phyloP scores from a whole-genome alignment of 2,797 vertebrate species.

The Xiphorhynchus erythropygius region DNA sequence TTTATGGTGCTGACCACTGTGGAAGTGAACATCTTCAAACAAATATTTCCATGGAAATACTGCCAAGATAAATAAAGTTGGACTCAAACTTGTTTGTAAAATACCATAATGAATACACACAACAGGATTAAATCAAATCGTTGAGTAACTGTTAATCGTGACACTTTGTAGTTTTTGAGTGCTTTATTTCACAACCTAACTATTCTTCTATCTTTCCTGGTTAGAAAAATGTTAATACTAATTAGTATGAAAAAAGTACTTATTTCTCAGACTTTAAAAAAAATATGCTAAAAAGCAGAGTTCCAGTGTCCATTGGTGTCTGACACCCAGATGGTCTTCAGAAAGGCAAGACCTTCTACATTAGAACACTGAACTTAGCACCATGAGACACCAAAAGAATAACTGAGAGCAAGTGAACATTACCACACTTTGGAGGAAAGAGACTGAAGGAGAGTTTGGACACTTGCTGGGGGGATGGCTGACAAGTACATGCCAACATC shows the following conservation, averaged over 20 bases:
- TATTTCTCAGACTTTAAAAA: neutral
- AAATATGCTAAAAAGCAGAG: neutral
- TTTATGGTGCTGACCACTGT: neutral
- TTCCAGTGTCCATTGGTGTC: neutral
- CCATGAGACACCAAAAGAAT: neutral
- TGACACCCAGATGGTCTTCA: neutral
- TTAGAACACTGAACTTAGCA: neutral
- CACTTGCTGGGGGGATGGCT: neutral
- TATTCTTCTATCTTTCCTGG: neutral
- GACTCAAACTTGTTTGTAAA: neutral
- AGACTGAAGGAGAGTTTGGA: neutral
- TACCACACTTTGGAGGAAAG: neutral
- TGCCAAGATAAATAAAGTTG: slow-evolving; percentile 10
- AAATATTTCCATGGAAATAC: neutral
- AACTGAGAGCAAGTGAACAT: neutral
- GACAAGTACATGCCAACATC: neutral
- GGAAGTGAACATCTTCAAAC: neutral
- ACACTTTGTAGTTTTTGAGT: neutral
- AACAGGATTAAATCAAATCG: neutral
- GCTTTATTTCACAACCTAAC: neutral
- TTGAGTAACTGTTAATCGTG: neutral
- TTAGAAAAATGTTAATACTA: neutral
- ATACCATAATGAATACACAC: neutral
- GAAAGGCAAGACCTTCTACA: neutral
- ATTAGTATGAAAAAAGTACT: neutral